phyloP scores from a whole-genome alignment of 2,797 vertebrate genomes.

The Threskiornis aethiopicus region DNA sequence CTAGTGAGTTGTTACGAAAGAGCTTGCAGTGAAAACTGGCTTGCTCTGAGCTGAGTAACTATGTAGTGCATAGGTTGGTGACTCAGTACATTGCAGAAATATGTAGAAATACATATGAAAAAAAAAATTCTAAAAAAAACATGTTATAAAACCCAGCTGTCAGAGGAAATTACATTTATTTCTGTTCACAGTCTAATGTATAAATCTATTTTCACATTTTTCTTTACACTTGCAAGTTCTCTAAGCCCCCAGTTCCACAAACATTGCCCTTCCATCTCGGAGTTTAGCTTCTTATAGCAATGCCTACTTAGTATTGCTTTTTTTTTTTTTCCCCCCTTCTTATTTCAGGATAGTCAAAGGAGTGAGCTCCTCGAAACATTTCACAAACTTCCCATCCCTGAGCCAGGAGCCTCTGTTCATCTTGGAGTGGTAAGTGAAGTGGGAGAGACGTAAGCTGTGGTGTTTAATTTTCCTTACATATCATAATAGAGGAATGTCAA shows the following conservation, averaged over 20 bases:
- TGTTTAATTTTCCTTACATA: background rate
- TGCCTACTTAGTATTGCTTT: background rate
- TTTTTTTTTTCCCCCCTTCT: background rate
- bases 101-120: background rate
- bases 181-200: background rate
- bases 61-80: constrained; percentile 33
- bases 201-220: background rate
- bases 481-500: background rate
- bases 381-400: constrained; percentile 86
- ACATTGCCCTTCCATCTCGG: background rate
- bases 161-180: background rate
- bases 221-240: background rate
- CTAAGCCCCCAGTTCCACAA: background rate
- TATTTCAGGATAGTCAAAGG: constrained; percentile 88
- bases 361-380: constrained; percentile 91
- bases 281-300: background rate
- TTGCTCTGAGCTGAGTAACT: constrained; percentile 26
- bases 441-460: background rate
- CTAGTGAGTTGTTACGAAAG: background rate
- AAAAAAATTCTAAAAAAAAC: constrained; percentile 12
- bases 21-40: constrained; percentile 37
- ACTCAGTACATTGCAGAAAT: constrained; percentile 50
- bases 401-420: constrained; percentile 89
- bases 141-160: background rate
- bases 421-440: constrained; percentile 87